These are phyloP conservation scores for Agelastica alni DNA, from an alignment of 2,888 invertebrate genomes.

Conservation along the genomic window DNA sequence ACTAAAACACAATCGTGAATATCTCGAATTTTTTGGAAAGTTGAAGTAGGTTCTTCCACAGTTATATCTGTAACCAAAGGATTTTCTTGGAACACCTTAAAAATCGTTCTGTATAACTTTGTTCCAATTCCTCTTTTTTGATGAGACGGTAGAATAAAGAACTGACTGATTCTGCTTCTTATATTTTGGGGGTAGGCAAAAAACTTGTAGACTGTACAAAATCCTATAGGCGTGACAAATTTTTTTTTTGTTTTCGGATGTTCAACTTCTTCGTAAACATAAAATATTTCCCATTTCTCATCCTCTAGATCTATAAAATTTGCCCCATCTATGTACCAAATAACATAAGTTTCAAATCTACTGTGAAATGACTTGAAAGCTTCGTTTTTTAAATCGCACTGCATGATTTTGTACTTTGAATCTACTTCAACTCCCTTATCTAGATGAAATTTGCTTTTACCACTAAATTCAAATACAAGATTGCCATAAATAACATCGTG, in stretches of 20 bases:
- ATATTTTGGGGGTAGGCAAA: conserved; percentile 88
- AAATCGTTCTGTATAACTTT: conserved; percentile 63
- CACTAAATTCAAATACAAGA: conserved; percentile 39
- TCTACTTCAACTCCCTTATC: conserved; percentile 42
- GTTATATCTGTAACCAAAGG: conserved; percentile 70
- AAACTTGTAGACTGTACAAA: conserved; percentile 91
- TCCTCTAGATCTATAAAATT: conserved; percentile 93
- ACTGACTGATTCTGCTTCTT: conserved; percentile 90
- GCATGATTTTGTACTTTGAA: conserved; percentile 76
- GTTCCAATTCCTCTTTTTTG: conserved; percentile 85
- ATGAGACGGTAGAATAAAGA: conserved; percentile 90
- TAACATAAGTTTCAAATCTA: conserved; percentile 85
- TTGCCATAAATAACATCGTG: conserved; percentile 47
- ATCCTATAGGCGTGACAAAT: conserved; percentile 81
- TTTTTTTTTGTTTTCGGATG: conserved; percentile 61
- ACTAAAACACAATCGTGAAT: conserved; percentile 40
- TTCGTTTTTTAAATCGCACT: conserved; percentile 69
- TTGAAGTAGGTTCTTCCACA: conserved; percentile 94
- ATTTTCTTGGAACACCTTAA: conserved; percentile 50
- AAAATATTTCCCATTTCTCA: conserved; percentile 87
- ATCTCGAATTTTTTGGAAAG: conserved; percentile 88
- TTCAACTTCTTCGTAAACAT: conserved; percentile 75
- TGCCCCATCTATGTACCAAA: conserved; percentile 97
- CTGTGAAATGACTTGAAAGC: conserved; percentile 81
- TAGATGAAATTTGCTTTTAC: conserved; percentile 28